Percentiles rank a stretch among this genome's conserved stretches.
Conservation (phyloP, 2,113 vertebrate species). For the Acanthisitta chloris region DNA sequence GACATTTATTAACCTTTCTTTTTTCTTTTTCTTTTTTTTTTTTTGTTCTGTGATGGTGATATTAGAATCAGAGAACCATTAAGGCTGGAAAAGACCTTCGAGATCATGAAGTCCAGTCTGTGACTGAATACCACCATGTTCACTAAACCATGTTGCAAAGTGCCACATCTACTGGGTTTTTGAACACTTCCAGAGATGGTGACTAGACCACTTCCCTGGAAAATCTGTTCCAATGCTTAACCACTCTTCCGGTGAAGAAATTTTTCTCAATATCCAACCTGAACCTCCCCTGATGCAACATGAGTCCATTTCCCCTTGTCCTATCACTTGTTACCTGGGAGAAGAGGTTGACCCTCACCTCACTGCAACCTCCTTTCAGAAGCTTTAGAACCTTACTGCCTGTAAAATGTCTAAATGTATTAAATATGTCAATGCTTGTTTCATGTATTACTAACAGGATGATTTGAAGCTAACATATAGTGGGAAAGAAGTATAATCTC, state of each 20-base stretch:
- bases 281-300: background rate
- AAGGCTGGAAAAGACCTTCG: background rate
- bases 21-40: background rate
- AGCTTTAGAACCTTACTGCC: background rate
- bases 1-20: background rate
- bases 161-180: background rate
- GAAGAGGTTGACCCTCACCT: background rate
- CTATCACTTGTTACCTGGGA: background rate
- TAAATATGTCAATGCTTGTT: background rate
- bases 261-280: background rate
- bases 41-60: background rate
- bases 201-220: accelerated
- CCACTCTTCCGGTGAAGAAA: background rate
- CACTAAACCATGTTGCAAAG: background rate
- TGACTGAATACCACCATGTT: background rate
- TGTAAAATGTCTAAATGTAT: background rate
- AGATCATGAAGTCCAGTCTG: background rate
- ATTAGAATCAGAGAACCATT: background rate
- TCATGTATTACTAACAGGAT: background rate
- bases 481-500: background rate
- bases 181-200: background rate
- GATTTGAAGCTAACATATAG: background rate
- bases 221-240: background rate
- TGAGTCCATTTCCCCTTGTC: background rate
- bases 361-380: background rate